These are phyloP conservation scores for Stegostoma tigrinum DNA, from an alignment of 2,113 vertebrate species.

Conservation along the genomic window DNA sequence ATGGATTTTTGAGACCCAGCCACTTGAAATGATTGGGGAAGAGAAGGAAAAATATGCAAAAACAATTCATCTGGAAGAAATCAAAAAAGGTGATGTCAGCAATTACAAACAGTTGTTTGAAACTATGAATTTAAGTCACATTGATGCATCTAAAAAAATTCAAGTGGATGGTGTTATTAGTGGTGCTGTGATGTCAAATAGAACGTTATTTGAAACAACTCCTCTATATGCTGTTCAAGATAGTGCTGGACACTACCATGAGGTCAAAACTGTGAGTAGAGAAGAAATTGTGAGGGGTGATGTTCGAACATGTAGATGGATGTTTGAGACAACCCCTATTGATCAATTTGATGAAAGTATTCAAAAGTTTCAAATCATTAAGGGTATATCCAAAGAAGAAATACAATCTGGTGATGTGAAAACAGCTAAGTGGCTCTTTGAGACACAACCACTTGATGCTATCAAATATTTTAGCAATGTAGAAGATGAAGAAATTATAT, in stretches of 20 bases:
- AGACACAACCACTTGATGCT: conserved; percentile 81
- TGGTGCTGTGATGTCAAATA: conserved; percentile 75
- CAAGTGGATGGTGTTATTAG: conserved; percentile 68
- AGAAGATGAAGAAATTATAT: conserved; percentile 64
- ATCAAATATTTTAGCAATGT: conserved; percentile 75
- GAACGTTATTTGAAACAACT: conserved; percentile 73
- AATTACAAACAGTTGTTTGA: conserved; percentile 76
- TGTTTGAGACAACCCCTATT: conserved; percentile 85
- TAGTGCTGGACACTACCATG: conserved; percentile 73
- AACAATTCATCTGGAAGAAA: conserved; percentile 74
- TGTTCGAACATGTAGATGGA: conserved; percentile 79
- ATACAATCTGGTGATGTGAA: conserved; percentile 80
- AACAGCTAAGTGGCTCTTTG: conserved; percentile 87
- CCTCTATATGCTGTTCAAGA: conserved; percentile 81
- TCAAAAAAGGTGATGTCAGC: conserved; percentile 72
- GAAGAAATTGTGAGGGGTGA: conserved; percentile 84
- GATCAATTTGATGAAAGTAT: conserved; percentile 80
- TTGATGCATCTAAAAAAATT: conserved; percentile 66
- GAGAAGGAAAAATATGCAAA: conserved; percentile 64
- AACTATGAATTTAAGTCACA: conserved; percentile 59
- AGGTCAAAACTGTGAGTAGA: conserved; percentile 76
- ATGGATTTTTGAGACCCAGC: conserved; percentile 80
- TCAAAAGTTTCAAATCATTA: conserved; percentile 75
- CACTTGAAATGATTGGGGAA: conserved; percentile 76
- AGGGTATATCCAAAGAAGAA: conserved; percentile 82